Base-by-base conservation (phyloP, 1,140 invertebrate genomes). In the Pissodes strobi region DNA sequence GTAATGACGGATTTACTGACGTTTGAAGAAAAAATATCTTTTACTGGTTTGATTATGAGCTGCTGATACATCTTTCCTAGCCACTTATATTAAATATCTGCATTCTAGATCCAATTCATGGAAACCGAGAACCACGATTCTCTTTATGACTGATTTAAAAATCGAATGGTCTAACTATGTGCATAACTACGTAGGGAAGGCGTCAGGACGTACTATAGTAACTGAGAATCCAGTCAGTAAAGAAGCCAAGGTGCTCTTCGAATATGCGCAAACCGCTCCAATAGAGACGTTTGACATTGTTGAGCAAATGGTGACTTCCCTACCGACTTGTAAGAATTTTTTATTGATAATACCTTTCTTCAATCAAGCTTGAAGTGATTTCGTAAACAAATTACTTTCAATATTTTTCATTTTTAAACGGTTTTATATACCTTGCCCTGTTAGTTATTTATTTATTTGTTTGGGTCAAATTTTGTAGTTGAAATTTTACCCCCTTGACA, bases 161-260 rank as follows among this genome's bases (percentile, higher is more conserved):
- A 76, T 83, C 9, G 75, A 77, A 5, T 83, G 81, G 79, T 80
- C 80, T 15, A 68, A 68, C 10, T 78, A 77, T 27, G 69, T 68
- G 69, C 78, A 63, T 75, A 77, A 62, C 2, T 69, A 75, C 6
- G 66, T 74, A 2, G 74, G 79, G 0, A 69, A 66, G 17, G 63
- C 78, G 10, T 74, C 76, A 21, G 69, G 73, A 0, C 74, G 78
- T 17, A 79, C 76, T 10, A 78, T 85, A 18, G 66, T 84, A 39
- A 85, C 83, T 0, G 82, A 83, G 67, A 79, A 84, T 72, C 83
- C 83, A 53, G 74, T 81, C 58, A 80, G 79, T 0, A 67, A 75
- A 6, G 82, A 85, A 66, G 82, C 81, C 0, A 77, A 82, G 51
- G 67, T 77, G 0, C 70, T 85, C 25, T 61, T 78, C 15, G 72